A percentile compares a stretch with the other conserved stretches of the same genome.
Conservation (phyloP, 2,797 vertebrate species). For the Acanthurus leucopareius region DNA sequence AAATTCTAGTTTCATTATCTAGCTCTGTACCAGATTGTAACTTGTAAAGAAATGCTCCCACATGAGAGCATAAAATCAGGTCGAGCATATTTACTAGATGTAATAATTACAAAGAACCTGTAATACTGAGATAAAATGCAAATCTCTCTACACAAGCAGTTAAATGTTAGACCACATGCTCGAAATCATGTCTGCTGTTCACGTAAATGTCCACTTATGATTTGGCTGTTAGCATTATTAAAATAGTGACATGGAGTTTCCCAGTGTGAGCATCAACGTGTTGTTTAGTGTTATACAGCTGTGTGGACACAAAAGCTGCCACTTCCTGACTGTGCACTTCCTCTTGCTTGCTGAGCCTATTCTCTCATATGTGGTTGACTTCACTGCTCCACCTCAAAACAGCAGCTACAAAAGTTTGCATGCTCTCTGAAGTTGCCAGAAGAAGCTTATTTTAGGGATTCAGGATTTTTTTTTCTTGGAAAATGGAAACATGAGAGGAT, state of each 20-base stretch:
- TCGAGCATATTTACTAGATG: neutral
- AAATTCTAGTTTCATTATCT: neutral
- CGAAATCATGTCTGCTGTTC: neutral
- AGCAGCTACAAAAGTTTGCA: neutral
- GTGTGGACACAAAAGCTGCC: constrained; percentile 59
- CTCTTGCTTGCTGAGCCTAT: constrained; percentile 57
- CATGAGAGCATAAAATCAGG: neutral
- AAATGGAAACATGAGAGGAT: neutral
- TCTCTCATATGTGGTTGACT: constrained; percentile 53
- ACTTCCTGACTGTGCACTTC: constrained; percentile 84
- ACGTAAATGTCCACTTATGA: neutral
- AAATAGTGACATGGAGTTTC: constrained; percentile 3
- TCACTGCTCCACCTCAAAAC: constrained; percentile 35
- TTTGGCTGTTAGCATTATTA: neutral
- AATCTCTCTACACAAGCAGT: accelerated
- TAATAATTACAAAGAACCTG: neutral
- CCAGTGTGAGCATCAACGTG: constrained; percentile 1
- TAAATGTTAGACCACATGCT: neutral
- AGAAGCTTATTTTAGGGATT: neutral
- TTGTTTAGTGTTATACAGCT: constrained; percentile 38
- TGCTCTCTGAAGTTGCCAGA: neutral
- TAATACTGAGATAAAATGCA: neutral
- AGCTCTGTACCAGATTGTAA: neutral
- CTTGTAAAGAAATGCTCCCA: neutral
- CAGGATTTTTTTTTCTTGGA: neutral